phyloP scores from a whole-genome alignment of 2,113 vertebrate species.

The Sus scrofa region DNA sequence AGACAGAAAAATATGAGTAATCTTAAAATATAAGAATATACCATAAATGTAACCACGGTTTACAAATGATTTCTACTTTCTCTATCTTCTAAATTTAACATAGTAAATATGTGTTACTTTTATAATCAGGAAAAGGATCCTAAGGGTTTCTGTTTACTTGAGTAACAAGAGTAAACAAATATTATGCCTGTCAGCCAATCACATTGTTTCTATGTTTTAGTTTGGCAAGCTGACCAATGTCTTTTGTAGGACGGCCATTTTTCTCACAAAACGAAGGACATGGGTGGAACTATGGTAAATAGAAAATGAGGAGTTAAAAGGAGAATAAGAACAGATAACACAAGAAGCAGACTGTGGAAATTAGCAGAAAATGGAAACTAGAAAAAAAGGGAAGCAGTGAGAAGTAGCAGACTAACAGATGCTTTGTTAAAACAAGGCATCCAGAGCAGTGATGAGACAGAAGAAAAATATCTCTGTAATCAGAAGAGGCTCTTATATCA shows the following conservation, averaged over 20 bases:
- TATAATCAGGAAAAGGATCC: neutral
- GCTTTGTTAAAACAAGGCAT: neutral
- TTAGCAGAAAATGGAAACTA: neutral
- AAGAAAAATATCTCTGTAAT: neutral
- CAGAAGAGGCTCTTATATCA: neutral
- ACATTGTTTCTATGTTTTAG: neutral
- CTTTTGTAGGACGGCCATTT: neutral
- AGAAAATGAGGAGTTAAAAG: constrained; percentile 33
- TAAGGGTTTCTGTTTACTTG: neutral
- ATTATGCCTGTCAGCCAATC: neutral
- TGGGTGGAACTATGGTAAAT: neutral
- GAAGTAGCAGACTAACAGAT: neutral
- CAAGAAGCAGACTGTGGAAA: neutral
- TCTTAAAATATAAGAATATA: constrained; percentile 1
- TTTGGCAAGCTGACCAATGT: neutral
- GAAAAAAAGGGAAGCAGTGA: neutral
- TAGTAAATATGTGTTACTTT: neutral
- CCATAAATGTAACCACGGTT: neutral
- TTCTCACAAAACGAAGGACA: neutral
- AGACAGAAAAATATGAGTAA: neutral
- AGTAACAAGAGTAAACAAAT: constrained; percentile 6
- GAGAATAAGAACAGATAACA: neutral
- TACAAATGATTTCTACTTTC: neutral
- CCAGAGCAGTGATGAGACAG: neutral
- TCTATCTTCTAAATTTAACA: neutral